Evolutionary conservation across 2,797 vertebrate genomes (phyloP), one percentile per base, ranked within the genome.

Genomic region (Acropternis orthonyx): DNA sequence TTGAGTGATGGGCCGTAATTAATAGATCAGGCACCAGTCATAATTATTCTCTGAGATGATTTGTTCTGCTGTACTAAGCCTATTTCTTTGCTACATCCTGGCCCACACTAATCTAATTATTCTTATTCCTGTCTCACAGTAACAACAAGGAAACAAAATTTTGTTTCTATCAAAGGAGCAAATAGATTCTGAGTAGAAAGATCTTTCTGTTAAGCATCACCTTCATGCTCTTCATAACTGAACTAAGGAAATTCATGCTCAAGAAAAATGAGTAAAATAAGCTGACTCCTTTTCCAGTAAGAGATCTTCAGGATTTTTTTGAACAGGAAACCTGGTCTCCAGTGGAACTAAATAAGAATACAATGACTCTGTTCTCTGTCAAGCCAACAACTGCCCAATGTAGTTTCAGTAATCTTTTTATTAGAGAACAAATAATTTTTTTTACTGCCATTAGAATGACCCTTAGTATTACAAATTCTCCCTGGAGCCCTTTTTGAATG

Each of bases 71-170:
- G 7, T 69, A 69, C 44, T 41, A 73, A 88, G 41, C 34, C 20
- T n/a, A 69, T 72, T 92, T 82, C 63, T 91, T 43, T 79, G 36
- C 36, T 94, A 44, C 20, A 74, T 71, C 36, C 67, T 83, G 58
- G 24, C 26, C 46, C 55, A 56, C 46, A 72, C 22, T n/a, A 62
- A 66, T 46, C 59, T 46, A 61, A 49, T 23, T 74, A 20, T 62
- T 90, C 39, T 87, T 88, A 75, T 67, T 87, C 43, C 81, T 83
- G 19, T 87, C 36, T 62, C 55, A 78, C 58, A 92, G 32, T 67
- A 85, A 73, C n/a, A 75, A 46, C 12, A 67, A 93, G n/a, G 41
- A 95, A 92, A 94, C 17, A 68, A 85, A 92, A 93, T 75, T 91
- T 48, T 85, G 24, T 63, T 91, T 93, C 51, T 51, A 85, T 36